Evolutionary conservation across 2,797 vertebrate genomes (phyloP), one percentile per base, ranked within the genome.

Genomic region (Gallinago stenura): DNA sequence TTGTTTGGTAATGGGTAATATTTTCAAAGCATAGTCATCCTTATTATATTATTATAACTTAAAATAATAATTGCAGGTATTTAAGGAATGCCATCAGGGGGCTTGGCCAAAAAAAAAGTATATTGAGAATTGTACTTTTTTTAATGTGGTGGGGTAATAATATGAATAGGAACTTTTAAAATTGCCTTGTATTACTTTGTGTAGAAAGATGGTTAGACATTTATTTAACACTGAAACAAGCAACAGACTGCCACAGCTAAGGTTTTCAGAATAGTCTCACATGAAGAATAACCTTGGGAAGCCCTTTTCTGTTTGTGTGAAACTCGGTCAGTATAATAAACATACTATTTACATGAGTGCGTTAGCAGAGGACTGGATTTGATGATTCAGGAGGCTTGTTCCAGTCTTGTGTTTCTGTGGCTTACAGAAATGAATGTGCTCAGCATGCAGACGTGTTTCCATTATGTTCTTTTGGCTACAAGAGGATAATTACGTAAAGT

Each of bases 321-420:
- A 33, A n/a, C 24, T 83, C 19, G 4, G 15, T 83, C 53, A 17
- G n/a, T 80, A 8, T 71, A 81, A 43, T 56, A 46, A 91, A 81
- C 57, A 26, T 72, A 26, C 3, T 87, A 79, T 78, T 83, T 91
- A 81, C 30, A 37, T 30, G 19, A 65, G 21, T 3, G 2, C 11
- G 2, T 68, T 57, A 90, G 37, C 69, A 72, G 66, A 57, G 53
- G 30, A 16, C 50, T 86, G 66, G 35, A 61, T 94, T 87, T 93
- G 77, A 75, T 95, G 69, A 76, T 86, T 95, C 76, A 57, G 69
- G 83, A 78, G 79, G 33, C 37, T 75, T 65, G n/a, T 86, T 86
- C 65, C 69, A 81, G 22, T 28, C 28, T 21, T 81, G 37, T 91
- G 51, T 95, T 95, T 76, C 61, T 79, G 72, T 39, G 86, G 57